phyloP scores from a whole-genome alignment of 2,113 vertebrate species.

The Heliornis fulica region DNA sequence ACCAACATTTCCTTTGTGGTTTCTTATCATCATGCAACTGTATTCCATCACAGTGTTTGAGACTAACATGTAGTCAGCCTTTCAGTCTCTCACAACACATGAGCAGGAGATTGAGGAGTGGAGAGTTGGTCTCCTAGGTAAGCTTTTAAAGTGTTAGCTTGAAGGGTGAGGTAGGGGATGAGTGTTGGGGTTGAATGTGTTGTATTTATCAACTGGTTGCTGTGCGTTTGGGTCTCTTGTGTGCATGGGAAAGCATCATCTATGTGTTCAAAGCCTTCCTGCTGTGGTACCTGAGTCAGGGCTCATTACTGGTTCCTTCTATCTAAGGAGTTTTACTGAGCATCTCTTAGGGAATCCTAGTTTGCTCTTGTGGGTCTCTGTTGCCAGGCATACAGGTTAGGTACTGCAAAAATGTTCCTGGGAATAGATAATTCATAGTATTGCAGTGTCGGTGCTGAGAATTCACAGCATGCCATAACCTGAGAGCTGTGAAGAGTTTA shows the following conservation, averaged over 20 bases:
- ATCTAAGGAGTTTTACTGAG: not conserved
- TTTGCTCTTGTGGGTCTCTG: not conserved
- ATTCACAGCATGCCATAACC: not conserved
- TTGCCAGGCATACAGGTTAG: not conserved
- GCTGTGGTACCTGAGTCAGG: fast-evolving
- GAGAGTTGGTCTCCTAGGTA: fast-evolving
- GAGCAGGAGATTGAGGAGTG: not conserved
- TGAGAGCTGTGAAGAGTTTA: not conserved
- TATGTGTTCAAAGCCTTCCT: not conserved
- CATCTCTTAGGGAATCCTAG: not conserved
- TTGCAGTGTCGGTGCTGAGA: not conserved
- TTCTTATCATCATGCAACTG: too few relatives aligned
- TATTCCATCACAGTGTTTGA: too few relatives aligned
- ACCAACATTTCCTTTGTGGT: too few relatives aligned
- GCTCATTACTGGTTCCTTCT: not conserved
- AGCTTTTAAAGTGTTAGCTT: not conserved
- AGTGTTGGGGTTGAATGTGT: not conserved
- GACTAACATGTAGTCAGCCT: too few relatives aligned
- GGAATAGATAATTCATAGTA: not conserved
- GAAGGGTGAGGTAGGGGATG: not conserved
- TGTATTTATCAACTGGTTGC: not conserved
- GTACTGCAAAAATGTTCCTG: not conserved
- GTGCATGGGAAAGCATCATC: not conserved
- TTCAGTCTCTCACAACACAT: too few relatives aligned
- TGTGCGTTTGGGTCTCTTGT: not conserved